Conservation (phyloP, 2,797 vertebrate genomes). For the Danio albolineatus region DNA sequence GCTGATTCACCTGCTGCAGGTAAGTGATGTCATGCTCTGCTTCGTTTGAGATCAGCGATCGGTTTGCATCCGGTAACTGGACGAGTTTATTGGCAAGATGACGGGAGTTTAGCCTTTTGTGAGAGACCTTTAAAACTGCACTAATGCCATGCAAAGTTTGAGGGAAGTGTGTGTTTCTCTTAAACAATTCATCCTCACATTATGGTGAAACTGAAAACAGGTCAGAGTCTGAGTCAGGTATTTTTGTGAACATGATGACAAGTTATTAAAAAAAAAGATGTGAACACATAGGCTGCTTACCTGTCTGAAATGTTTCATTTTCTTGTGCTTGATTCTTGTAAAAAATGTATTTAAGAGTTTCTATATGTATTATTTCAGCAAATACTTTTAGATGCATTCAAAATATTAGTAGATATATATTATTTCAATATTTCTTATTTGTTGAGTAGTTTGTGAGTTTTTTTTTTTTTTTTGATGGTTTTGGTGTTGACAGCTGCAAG, state of each 20-base stretch:
- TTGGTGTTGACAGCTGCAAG: not conserved
- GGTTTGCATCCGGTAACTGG: conserved; percentile 25
- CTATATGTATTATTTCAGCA: not conserved
- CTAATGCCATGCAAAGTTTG: not conserved
- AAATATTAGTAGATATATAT: not conserved
- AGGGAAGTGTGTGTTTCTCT: not conserved
- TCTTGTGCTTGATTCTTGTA: not conserved
- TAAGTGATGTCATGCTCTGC: conserved; percentile 67
- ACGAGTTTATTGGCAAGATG: conserved; percentile 1
- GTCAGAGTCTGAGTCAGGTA: conserved; percentile 24
- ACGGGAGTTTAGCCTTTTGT: not conserved
- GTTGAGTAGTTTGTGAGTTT: not conserved
- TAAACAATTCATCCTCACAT: conserved; percentile 11
- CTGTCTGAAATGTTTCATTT: not conserved
- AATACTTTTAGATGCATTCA: not conserved
- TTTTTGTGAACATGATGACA: not conserved
- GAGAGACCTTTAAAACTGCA: conserved; percentile 3
- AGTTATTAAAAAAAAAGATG: not conserved
- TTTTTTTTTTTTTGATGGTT: not conserved
- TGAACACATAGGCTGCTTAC: not conserved
- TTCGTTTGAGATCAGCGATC: not conserved
- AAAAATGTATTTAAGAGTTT: not conserved
- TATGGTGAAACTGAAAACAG: not conserved
- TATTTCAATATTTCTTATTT: not conserved
- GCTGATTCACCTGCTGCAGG: conserved; percentile 75